These are phyloP conservation scores for Pseudococcus jackbeardsleyi DNA, from an alignment of 2,888 invertebrate genomes.

Conservation along the genomic window DNA sequence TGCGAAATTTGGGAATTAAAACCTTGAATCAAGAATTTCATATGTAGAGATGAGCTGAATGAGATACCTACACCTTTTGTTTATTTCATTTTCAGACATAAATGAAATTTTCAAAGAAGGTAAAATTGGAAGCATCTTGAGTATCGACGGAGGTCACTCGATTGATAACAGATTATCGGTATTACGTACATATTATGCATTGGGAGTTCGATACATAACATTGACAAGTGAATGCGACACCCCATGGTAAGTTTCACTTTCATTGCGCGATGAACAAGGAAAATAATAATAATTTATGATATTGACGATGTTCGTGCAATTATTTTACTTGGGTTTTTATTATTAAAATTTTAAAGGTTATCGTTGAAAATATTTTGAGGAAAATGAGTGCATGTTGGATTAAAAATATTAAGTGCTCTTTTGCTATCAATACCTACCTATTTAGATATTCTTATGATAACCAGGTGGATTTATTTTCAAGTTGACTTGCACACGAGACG, in stretches of 20 bases:
- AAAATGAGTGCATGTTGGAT: not conserved
- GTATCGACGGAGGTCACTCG: slow-evolving; percentile 73
- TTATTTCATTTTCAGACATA: slow-evolving; percentile 69
- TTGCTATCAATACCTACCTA: too few species aligned
- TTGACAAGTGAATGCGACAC: slow-evolving; percentile 67
- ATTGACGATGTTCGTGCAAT: not conserved
- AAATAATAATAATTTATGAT: not conserved
- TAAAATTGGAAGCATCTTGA: slow-evolving; percentile 71
- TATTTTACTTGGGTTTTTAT: not conserved
- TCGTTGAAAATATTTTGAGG: slow-evolving; percentile 4
- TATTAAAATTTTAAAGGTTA: not conserved
- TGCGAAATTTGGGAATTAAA: too few species aligned
- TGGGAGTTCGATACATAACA: slow-evolving; percentile 72
- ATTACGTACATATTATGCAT: slow-evolving; percentile 72
- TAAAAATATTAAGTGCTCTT: too few species aligned
- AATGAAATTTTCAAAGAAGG: slow-evolving; percentile 70
- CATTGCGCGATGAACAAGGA: not conserved
- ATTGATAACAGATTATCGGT: slow-evolving; percentile 72
- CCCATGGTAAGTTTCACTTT: slow-evolving; percentile 45
- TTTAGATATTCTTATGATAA: too few species aligned
- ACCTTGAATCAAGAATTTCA: too few species aligned
- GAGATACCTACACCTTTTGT: not conserved
- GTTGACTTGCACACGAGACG: too few species aligned
- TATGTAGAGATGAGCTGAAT: not conserved
- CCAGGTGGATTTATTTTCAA: too few species aligned